These are phyloP conservation scores for Anastatus disparis DNA, from an alignment of 1,140 invertebrate species.

Conservation along the genomic window DNA sequence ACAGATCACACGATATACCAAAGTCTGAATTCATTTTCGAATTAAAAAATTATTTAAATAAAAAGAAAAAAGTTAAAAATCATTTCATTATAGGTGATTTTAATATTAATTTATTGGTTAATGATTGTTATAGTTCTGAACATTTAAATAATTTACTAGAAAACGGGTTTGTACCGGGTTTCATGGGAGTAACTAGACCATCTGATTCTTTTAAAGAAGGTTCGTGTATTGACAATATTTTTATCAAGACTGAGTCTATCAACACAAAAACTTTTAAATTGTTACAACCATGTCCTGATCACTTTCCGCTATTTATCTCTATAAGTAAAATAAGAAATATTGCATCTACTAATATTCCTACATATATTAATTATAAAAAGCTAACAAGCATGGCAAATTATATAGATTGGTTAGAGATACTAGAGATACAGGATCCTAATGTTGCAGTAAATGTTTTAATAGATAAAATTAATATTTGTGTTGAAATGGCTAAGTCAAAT, in stretches of 20 bases:
- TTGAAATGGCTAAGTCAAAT: neutral
- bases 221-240: no score
- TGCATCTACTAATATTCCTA: neutral
- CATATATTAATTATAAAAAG: neutral
- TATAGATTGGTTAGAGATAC: neutral
- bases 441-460: neutral
- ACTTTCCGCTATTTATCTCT: neutral
- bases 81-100: neutral
- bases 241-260: no score
- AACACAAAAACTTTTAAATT: neutral
- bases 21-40: neutral
- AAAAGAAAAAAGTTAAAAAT: neutral
- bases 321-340: neutral
- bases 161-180: no score
- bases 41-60: neutral
- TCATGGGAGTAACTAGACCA: no score
- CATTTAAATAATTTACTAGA: neutral
- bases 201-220: no score
- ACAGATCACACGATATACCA: neutral
- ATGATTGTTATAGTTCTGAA: neutral
- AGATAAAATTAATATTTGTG: neutral
- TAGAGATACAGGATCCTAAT: neutral
- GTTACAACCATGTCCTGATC: neutral
- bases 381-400: neutral
- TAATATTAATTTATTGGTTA: neutral